Conservation (phyloP, 2,797 vertebrate genomes). For the Thunnus albacares region DNA sequence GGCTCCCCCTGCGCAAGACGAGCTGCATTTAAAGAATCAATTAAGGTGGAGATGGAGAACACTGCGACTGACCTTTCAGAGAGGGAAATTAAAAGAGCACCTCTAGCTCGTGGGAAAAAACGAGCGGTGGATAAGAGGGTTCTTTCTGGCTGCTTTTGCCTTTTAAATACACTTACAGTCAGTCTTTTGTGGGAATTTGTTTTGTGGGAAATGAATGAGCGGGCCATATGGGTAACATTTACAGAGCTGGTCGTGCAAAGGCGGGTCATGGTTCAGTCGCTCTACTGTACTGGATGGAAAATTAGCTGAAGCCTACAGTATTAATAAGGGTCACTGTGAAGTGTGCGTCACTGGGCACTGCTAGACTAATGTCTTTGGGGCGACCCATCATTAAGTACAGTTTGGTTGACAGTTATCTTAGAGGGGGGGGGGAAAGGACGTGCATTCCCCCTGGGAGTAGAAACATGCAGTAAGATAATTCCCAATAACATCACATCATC, state of each 20-base stretch:
- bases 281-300: conserved; percentile 78
- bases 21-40: conserved; percentile 87
- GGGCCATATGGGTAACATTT: conserved; percentile 80
- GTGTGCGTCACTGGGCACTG: conserved; percentile 47
- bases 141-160: conserved; percentile 80
- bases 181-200: conserved; percentile 82
- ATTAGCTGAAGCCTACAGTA: conserved; percentile 75
- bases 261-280: conserved; percentile 74
- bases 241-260: conserved; percentile 71
- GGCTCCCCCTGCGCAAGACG: conserved; percentile 58
- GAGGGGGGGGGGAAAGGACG: conserved; percentile 3
- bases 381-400: conserved; percentile 58
- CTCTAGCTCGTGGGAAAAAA: conserved; percentile 83
- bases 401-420: conserved; percentile 63
- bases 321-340: conserved; percentile 75
- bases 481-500: background rate
- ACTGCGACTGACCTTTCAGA: conserved; percentile 85
- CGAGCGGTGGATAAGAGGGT: conserved; percentile 73
- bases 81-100: conserved; percentile 88
- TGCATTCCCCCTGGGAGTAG: background rate
- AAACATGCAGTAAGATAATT: background rate
- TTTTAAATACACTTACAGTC: conserved; percentile 86
- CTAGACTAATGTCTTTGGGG: conserved; percentile 63
- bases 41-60: conserved; percentile 86
- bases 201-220: conserved; percentile 81